Conservation (phyloP, 2,113 vertebrate species). For the Tauraco erythrolophus region DNA sequence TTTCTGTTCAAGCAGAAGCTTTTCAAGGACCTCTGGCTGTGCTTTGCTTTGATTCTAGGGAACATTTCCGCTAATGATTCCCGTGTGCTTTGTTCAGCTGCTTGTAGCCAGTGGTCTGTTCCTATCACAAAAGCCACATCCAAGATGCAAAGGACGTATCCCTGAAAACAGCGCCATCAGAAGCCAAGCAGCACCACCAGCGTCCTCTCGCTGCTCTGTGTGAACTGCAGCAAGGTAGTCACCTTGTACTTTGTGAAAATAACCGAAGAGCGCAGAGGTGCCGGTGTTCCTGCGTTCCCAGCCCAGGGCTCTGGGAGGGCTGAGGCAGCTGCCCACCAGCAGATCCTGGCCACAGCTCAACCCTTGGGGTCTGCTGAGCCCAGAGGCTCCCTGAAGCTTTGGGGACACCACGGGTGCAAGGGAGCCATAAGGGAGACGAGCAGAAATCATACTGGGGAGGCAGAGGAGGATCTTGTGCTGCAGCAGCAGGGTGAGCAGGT, state of each 20-base stretch:
- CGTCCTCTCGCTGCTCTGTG: fast-evolving
- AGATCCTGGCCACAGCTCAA: not conserved
- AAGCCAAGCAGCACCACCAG: not conserved
- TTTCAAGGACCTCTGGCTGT: not conserved
- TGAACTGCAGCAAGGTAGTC: not conserved
- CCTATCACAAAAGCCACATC: not conserved
- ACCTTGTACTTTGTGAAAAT: not conserved
- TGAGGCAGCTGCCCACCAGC: not conserved
- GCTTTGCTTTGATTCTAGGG: not conserved
- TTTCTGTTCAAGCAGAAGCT: not conserved
- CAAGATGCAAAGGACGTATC: fast-evolving
- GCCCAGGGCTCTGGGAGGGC: not conserved
- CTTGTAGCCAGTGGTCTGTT: not conserved
- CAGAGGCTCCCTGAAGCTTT: not conserved
- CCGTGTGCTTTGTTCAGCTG: not conserved
- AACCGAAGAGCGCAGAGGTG: not conserved
- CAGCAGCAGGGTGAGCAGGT: not conserved
- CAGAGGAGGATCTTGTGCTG: not conserved
- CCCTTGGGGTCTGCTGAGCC: not conserved
- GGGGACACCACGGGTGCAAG: fast-evolving
- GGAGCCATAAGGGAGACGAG: fast-evolving
- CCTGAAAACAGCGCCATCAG: not conserved
- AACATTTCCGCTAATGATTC: not conserved
- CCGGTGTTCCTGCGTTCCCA: not conserved
- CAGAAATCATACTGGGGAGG: not conserved